Evolutionary conservation across 2,888 invertebrate genomes (phyloP), one percentile per base, ranked within the genome.

Genomic region (Ophraella communa): DNA sequence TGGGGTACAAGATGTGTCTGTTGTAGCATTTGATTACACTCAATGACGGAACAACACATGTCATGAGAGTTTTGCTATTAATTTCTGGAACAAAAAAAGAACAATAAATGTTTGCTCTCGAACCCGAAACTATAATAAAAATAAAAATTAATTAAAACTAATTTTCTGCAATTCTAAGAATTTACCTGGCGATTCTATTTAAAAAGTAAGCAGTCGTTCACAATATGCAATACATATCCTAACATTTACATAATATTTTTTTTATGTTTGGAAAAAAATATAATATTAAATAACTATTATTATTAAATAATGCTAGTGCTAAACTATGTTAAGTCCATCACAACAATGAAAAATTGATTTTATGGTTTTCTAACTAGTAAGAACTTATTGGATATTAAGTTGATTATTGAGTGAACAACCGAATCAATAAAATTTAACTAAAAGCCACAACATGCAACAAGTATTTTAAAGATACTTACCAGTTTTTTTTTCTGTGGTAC

Each of bases 1-100:
- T 24, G 3, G 24, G 24, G 24, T 59, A 51, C 51, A 35, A 59
- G 51, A 21, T 21, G 59, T 51, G 42, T 18, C 59, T 59, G 30
- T 59, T 57, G 24, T 45, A 23, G 57, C 14, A 45, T 57, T 57
- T 21, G 57, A 57, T 45, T 30, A 47, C 20, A 57, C 30, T 21
- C 45, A 57, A 57, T 57, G 57, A 27, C 47, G 57, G 45, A 44
- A 57, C 39, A 57, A 47, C 24, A 57, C 33, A 57, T 45, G 24
- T 30, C 30, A 45, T 57, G 24, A 17, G 45, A 47, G 47, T 57
- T 57, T 45, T 47, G 20, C 27, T 57, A 4, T 47, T 18, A 57
- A 24, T 39, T 45, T 39, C 57, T 57, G 47, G 45, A 57, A 47
- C 24, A 57, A 24, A 45, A 57, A 45, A 56, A n/a, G 21, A 56